Percentiles rank a stretch among this genome's conserved stretches.
Evolutionary conservation across 2,113 vertebrate species (phyloP).

Genomic region (Lophochroa leadbeateri): DNA sequence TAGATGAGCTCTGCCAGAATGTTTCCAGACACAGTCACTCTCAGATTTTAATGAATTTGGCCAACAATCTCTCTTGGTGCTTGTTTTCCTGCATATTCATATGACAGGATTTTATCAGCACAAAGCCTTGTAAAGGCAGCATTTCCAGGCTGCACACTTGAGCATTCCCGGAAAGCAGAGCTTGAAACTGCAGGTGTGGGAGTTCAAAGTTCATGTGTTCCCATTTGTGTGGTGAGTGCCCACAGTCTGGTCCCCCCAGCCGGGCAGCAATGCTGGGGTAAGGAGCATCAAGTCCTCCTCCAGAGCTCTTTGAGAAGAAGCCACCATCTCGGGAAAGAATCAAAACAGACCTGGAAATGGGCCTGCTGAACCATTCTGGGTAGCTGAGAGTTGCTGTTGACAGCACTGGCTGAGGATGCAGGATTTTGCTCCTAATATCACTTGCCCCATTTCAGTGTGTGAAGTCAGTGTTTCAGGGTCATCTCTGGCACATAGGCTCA

Average conservation of each 20-base stretch:
- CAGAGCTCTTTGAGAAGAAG: neutral
- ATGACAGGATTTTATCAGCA: neutral
- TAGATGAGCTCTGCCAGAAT: neutral
- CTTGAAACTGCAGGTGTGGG: neutral
- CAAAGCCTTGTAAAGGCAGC: neutral
- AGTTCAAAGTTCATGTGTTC: rapidly evolving
- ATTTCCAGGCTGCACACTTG: neutral
- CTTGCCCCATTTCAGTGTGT: rapidly evolving
- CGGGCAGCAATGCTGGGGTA: neutral
- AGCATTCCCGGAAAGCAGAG: neutral
- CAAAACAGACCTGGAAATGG: neutral
- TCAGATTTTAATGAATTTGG: constrained; percentile 7
- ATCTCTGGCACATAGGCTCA: neutral
- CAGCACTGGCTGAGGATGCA: neutral
- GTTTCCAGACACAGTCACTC: neutral
- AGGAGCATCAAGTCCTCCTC: neutral
- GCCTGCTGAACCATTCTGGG: neutral
- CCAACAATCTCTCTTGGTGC: neutral
- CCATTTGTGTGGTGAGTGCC: rapidly evolving
- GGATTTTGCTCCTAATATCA: rapidly evolving
- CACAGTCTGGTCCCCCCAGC: rapidly evolving
- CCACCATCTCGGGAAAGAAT: neutral
- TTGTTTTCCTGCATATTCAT: neutral
- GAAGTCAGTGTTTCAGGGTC: neutral
- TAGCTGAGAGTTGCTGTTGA: neutral